A percentile compares a stretch with the other conserved stretches of the same genome.
Conservation (phyloP, 35 echinoderm and acorn worm species). For the Amphiura filiformis region DNA sequence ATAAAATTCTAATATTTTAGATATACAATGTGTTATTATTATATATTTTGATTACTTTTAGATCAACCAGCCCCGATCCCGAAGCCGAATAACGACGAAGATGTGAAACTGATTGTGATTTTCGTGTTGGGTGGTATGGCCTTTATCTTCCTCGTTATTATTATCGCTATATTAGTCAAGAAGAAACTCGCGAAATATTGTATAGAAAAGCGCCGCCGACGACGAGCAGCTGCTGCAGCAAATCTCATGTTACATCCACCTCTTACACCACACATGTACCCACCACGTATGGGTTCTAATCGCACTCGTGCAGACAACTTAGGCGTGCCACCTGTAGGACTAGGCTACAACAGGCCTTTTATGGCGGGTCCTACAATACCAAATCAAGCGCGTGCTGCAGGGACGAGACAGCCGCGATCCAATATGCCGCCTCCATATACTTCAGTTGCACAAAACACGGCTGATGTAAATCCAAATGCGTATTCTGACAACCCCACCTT, state of each 20-base stretch:
- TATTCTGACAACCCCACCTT: too few species aligned
- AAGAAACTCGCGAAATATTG: background rate
- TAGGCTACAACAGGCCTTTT: background rate
- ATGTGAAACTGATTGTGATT: background rate
- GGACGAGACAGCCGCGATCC: background rate
- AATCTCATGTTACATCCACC: background rate
- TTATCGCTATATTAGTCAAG: background rate
- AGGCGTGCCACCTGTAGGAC: background rate
- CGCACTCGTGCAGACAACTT: too few species aligned
- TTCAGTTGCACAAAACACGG: background rate
- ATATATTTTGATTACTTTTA: too few species aligned
- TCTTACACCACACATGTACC: background rate
- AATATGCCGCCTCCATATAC: background rate
- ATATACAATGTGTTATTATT: too few species aligned
- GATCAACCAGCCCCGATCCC: too few species aligned
- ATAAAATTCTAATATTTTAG: too few species aligned
- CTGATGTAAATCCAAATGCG: background rate
- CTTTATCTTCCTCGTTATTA: background rate
- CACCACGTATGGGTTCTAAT: background rate
- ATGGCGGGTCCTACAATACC: background rate
- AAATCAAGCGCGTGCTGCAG: background rate
- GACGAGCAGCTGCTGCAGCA: background rate
- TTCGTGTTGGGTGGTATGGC: background rate
- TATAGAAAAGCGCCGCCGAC: background rate
- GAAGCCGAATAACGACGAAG: background rate